Conservation (phyloP, 2,797 vertebrate genomes). For the Sebastes trivittatus region DNA sequence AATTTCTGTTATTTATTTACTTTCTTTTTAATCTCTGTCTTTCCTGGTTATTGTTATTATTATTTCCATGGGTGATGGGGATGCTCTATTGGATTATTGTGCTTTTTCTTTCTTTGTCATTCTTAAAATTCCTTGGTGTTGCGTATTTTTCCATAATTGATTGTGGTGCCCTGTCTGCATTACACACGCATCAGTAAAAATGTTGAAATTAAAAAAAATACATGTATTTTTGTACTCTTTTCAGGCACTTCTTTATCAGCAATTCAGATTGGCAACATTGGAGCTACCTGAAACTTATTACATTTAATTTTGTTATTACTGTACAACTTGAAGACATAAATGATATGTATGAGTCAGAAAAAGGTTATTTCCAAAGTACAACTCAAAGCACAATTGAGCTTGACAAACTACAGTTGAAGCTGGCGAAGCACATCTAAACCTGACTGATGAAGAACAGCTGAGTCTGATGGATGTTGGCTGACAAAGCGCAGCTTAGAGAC, state of each 20-base stretch:
- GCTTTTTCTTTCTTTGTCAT: no score
- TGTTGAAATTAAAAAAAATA: background rate
- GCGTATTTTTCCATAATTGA: no score
- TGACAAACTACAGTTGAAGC: conserved; percentile 2
- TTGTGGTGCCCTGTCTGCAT: no score
- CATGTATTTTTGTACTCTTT: background rate
- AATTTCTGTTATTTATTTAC: no score
- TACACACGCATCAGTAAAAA: no score
- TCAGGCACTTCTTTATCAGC: background rate
- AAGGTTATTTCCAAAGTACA: background rate
- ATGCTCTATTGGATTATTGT: no score
- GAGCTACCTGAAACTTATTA: background rate
- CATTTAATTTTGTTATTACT: background rate
- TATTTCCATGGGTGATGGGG: no score
- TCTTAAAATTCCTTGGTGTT: no score
- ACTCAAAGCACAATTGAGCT: background rate
- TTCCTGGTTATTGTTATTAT: no score
- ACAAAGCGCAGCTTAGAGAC: background rate
- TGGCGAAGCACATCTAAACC: background rate
- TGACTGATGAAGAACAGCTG: conserved; percentile 1
- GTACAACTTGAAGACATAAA: background rate
- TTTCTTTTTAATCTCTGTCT: no score
- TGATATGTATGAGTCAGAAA: background rate
- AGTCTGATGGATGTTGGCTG: background rate
- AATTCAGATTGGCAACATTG: background rate